phyloP scores from a whole-genome alignment of 2,888 invertebrate species.

The Cantharis rufa region DNA sequence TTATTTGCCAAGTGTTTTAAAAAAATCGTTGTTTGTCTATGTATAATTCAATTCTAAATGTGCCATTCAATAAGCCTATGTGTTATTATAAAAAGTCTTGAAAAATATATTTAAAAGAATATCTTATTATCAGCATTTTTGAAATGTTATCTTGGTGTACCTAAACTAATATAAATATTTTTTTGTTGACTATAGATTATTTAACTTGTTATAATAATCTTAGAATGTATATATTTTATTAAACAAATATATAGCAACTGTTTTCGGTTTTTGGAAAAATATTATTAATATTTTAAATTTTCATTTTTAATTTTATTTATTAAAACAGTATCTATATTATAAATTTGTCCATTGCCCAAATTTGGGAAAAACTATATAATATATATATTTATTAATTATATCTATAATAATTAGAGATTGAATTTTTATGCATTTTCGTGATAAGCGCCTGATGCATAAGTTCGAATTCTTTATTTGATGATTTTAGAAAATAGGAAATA shows the following conservation, averaged over 20 bases:
- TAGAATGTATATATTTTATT: not conserved
- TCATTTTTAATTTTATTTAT: not conserved
- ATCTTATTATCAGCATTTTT: not conserved
- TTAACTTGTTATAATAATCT: not conserved
- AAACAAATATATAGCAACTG: not conserved
- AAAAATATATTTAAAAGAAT: not conserved
- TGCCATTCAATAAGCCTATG: not conserved
- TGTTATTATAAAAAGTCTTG: not conserved
- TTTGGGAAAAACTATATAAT: too few relatives aligned
- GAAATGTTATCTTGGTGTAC: not conserved
- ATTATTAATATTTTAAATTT: not conserved
- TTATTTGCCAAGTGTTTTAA: not conserved
- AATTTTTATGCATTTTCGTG: too few relatives aligned
- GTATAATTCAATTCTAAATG: not conserved
- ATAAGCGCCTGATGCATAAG: too few relatives aligned
- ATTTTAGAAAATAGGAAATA: too few relatives aligned
- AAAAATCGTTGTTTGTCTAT: not conserved
- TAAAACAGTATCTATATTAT: not conserved
- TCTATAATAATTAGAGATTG: too few relatives aligned
- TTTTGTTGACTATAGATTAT: not conserved
- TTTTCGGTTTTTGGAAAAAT: not conserved
- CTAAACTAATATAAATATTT: not conserved
- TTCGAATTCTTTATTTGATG: too few relatives aligned
- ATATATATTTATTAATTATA: too few relatives aligned
- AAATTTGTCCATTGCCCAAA: too few relatives aligned